Evolutionary conservation across 2,888 invertebrate genomes (phyloP).

Genomic region (Athalia cordata): DNA sequence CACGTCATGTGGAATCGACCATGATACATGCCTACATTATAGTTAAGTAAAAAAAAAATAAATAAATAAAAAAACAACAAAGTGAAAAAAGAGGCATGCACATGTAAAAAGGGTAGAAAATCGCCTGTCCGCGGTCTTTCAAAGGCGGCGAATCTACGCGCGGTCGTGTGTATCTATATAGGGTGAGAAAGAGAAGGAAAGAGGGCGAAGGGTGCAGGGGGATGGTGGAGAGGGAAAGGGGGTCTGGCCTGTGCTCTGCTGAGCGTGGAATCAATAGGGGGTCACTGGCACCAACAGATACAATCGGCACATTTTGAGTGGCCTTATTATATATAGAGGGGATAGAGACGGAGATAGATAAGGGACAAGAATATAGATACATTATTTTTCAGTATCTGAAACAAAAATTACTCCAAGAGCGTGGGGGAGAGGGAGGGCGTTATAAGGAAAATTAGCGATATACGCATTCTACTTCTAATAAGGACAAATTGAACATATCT

Average conservation of each 20-base stretch:
- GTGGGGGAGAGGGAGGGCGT: background rate
- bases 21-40: too few species aligned
- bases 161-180: background rate
- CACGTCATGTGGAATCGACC: too few species aligned
- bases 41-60: background rate
- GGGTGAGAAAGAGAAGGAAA: conserved; percentile 4
- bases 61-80: conserved; percentile 12
- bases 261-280: conserved; percentile 71
- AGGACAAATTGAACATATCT: too few species aligned
- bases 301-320: conserved; percentile 70
- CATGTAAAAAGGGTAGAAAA: conserved; percentile 17
- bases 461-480: background rate
- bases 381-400: background rate
- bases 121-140: background rate
- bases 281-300: conserved; percentile 72
- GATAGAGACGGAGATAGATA: background rate
- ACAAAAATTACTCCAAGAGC: background rate
- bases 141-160: conserved; percentile 35
- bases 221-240: conserved; percentile 50
- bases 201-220: conserved; percentile 48
- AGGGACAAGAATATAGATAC: background rate
- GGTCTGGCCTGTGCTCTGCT: conserved; percentile 67
- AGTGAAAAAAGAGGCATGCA: conserved; percentile 43
- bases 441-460: background rate
- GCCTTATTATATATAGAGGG: conserved; percentile 20